Percentiles rank a stretch among this genome's conserved stretches.
Conservation (phyloP, 2,113 vertebrate genomes). For the Laticauda laticaudata region DNA sequence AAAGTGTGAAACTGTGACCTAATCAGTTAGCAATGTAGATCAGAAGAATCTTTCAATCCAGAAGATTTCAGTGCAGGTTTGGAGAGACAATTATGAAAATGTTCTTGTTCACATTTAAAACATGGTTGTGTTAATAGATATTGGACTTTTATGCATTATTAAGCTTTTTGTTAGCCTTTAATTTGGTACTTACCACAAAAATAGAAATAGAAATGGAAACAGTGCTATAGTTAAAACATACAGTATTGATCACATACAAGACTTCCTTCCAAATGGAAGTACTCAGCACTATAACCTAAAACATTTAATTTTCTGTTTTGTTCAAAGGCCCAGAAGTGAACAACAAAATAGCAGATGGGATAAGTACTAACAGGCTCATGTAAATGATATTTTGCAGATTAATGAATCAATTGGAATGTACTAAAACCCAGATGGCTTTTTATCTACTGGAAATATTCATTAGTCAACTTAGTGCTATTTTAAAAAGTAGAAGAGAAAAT, state of each 20-base stretch:
- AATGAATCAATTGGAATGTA: neutral
- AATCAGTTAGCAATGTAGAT: neutral
- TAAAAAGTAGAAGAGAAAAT: neutral
- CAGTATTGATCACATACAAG: neutral
- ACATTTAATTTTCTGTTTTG: neutral
- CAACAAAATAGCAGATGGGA: neutral
- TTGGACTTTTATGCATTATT: neutral
- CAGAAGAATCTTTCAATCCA: neutral
- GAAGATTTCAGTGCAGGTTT: neutral
- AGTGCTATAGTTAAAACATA: neutral
- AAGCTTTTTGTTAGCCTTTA: neutral
- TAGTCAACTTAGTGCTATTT: neutral
- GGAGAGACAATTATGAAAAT: neutral
- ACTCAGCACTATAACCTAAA: neutral
- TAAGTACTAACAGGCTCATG: neutral
- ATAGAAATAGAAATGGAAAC: neutral
- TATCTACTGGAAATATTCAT: neutral
- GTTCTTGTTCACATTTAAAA: neutral
- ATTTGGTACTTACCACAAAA: neutral
- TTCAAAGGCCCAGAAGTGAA: neutral
- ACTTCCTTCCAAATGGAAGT: neutral
- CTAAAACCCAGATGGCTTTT: constrained; percentile 1
- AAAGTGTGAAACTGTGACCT: neutral
- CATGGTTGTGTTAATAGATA: neutral
- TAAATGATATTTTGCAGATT: constrained; percentile 11